These are phyloP conservation scores for Bombus pascuorum DNA, from an alignment of 1,140 invertebrate species.

Conservation along the genomic window DNA sequence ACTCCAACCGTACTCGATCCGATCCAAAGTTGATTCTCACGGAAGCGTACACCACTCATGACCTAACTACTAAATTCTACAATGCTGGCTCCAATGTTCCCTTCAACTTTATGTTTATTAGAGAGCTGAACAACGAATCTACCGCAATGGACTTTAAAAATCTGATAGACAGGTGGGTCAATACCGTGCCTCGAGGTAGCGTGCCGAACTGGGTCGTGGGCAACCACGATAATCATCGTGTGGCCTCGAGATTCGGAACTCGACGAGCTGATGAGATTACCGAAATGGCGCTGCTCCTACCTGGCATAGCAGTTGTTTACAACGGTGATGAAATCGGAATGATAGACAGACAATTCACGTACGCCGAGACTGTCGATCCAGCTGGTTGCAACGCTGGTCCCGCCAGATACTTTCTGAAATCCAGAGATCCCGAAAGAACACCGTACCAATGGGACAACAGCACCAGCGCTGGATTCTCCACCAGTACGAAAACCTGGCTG, in stretches of 20 bases:
- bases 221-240: conserved; percentile 73
- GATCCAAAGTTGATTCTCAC: conserved; percentile 84
- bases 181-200: conserved; percentile 81
- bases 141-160: conserved; percentile 83
- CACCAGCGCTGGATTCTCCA: conserved; percentile 83
- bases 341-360: conserved; percentile 83
- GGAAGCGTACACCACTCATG: conserved; percentile 84
- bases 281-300: conserved; percentile 87
- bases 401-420: conserved; percentile 76
- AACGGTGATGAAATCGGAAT: conserved; percentile 92
- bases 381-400: conserved; percentile 80
- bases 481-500: conserved; percentile 83
- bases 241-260: conserved; percentile 82
- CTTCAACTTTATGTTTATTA: conserved; percentile 85
- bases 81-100: conserved; percentile 83
- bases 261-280: conserved; percentile 87
- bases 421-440: conserved; percentile 84
- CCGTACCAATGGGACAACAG: conserved; percentile 86
- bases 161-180: conserved; percentile 84
- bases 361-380: conserved; percentile 81
- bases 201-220: conserved; percentile 85
- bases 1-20: conserved; percentile 19
- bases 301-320: conserved; percentile 89
- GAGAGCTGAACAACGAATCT: conserved; percentile 81
- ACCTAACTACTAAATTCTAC: conserved; percentile 85